Percentiles rank a stretch among this genome's conserved stretches.
phyloP scores from a whole-genome alignment of 2,888 invertebrate species.

The Pristionchus arcanus region DNA sequence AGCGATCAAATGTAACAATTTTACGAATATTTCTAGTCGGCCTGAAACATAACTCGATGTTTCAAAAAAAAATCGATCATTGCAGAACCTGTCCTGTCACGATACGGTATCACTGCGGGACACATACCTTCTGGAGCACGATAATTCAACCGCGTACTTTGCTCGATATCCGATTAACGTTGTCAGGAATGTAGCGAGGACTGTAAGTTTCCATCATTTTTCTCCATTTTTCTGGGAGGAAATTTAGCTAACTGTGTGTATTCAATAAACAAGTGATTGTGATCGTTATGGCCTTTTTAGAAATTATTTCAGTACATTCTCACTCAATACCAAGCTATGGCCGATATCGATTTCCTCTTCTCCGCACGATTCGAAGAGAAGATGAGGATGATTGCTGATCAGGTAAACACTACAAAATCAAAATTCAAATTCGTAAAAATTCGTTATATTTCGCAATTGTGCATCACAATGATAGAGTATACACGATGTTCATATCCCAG shows the following conservation, averaged over 20 bases:
- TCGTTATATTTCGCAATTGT: too few species aligned
- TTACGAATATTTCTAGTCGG: too few species aligned
- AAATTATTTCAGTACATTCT: not conserved
- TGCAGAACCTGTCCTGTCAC: not conserved
- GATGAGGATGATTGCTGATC: conserved; percentile 57
- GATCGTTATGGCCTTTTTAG: too few species aligned
- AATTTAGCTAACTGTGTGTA: too few species aligned
- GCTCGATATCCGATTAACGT: conserved; percentile 21
- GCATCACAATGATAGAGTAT: too few species aligned
- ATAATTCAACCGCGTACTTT: conserved; percentile 26
- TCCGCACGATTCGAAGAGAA: conserved; percentile 32
- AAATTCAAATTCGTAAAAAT: too few species aligned
- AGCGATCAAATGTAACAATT: too few species aligned
- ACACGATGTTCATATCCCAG: not conserved
- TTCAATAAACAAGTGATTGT: too few species aligned
- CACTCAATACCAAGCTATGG: conserved; percentile 45
- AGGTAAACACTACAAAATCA: not conserved
- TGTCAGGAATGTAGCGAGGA: conserved; percentile 23
- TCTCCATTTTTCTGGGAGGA: too few species aligned
- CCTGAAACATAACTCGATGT: too few species aligned
- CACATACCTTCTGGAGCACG: not conserved
- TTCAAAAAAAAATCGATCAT: not conserved
- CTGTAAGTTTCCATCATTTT: not conserved
- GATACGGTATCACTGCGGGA: not conserved
- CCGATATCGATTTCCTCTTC: conserved; percentile 40